These are phyloP conservation scores for Aleiodes sp. DNA, from an alignment of 1,140 invertebrate genomes.

Conservation along the genomic window DNA sequence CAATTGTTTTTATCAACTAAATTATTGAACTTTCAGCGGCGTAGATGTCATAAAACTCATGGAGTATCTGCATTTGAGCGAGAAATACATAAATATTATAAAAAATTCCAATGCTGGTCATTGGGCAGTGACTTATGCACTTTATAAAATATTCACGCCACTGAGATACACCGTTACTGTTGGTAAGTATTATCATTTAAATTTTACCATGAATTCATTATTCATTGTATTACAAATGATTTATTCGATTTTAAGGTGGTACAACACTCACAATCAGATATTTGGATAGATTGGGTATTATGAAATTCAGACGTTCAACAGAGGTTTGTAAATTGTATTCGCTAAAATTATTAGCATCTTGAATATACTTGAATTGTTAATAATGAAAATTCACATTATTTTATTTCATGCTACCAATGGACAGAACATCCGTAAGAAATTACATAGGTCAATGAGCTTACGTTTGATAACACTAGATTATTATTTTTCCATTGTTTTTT, in stretches of 20 bases:
- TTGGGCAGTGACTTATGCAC: constrained; percentile 85
- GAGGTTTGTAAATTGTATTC: constrained; percentile 12
- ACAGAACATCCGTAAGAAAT: constrained; percentile 32
- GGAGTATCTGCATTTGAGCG: constrained; percentile 78
- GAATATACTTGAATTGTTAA: neutral
- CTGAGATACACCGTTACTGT: constrained; percentile 89
- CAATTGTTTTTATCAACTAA: neutral
- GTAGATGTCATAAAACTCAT: constrained; percentile 84
- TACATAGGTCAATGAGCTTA: constrained; percentile 22
- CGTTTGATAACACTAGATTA: neutral
- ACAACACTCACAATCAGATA: constrained; percentile 71
- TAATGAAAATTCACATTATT: neutral
- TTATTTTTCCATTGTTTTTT: constrained; percentile 4
- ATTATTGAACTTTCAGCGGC: constrained; percentile 74
- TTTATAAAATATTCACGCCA: constrained; percentile 93
- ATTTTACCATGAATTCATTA: constrained; percentile 1
- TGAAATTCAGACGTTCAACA: constrained; percentile 63
- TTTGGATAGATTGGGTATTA: constrained; percentile 65
- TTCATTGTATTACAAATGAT: too few relatives aligned
- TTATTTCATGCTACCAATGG: constrained; percentile 12
- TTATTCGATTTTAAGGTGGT: constrained; percentile 60
- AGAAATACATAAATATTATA: constrained; percentile 78
- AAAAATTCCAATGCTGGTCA: constrained; percentile 84
- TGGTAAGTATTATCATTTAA: constrained; percentile 66
- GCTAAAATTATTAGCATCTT: neutral